A percentile compares a stretch with the other conserved stretches of the same genome.
These are phyloP conservation scores for Malurus melanocephalus DNA, from an alignment of 2,113 vertebrate species.

Conservation along the genomic window DNA sequence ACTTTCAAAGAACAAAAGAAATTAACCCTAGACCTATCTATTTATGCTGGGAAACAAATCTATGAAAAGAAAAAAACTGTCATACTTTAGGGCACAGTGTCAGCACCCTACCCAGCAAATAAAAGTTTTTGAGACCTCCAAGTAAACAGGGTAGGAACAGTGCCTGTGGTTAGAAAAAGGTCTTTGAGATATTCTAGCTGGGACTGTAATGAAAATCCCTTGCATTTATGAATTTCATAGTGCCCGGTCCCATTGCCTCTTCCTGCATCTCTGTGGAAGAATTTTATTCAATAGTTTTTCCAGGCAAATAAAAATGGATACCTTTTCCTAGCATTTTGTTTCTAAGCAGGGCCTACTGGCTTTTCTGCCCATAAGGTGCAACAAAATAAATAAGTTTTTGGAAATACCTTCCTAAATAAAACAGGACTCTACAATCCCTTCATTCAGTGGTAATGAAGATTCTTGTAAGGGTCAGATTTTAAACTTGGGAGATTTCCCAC, in stretches of 20 bases:
- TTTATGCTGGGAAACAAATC: neutral
- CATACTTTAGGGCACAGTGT: neutral
- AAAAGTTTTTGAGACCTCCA: neutral
- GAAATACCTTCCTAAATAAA: neutral
- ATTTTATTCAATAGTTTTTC: neutral
- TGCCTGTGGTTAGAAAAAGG: neutral
- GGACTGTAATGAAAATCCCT: neutral
- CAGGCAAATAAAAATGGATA: neutral
- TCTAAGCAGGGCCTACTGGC: neutral
- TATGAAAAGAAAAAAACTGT: neutral
- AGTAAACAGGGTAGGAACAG: neutral
- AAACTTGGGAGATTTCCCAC: neutral
- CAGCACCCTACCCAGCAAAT: neutral
- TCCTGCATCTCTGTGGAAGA: neutral
- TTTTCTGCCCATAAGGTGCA: neutral
- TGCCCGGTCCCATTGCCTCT: neutral
- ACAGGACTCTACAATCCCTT: neutral
- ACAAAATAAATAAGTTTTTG: neutral
- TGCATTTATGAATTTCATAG: neutral
- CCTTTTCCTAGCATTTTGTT: neutral
- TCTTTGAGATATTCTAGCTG: neutral
- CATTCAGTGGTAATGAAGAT: neutral
- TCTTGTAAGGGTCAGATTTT: neutral
- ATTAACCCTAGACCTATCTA: constrained; percentile 28
- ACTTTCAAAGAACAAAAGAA: constrained; percentile 65